Evolutionary conservation across 35 echinoderm and acorn worm species (phyloP), one percentile per base, ranked within the genome.

Genomic region (Stichopus chloronotus): DNA sequence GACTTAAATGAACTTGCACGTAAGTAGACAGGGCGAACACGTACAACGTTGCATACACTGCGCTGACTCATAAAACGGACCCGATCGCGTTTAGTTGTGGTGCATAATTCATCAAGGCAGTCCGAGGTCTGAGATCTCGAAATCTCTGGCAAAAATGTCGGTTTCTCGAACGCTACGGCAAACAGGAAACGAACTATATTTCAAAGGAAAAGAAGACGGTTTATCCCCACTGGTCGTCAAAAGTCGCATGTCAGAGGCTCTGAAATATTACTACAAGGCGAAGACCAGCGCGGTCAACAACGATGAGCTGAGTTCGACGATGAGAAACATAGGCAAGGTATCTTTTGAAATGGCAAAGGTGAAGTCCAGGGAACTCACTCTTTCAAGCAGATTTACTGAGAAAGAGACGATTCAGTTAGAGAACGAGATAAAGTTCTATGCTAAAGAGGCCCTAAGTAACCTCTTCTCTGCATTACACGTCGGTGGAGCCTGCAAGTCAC

Each of bases 191-290:
- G n/a, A 78, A 78, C 20, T 16, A 8, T 78, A 78, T 20, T n/a
- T 16, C 19, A 78, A 78, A 30, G 76, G 76, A 8, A 78, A 8
- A 8, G n/a, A 78, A n/a, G 76, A 0, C 1, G 76, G 76, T 8
- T 78, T 78, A 30, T 78, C 76, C 20, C 76, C 76, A n/a, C 20
- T 10, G 19, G 19, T 16, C 7, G 76, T 20, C 10, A 78, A 20
- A 78, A n/a, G 20, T 20, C 8, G 9, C 1, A 8, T 78, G 7
- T 16, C 9, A 30, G 19, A 78, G 7, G 76, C 76, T 78, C 76
- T 78, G 10, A 78, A 30, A 30, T 78, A 78, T 78, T 78, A 78
- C 76, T 78, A 78, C 76, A n/a, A 78, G 7, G 76, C 76, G n/a
- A 20, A 30, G 20, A 78, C 10, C 1, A 78, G 9, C 10, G 2